Percentiles rank a stretch among this genome's conserved stretches.
Conservation (phyloP, 1,140 invertebrate genomes). For the Drosophila insularis region DNA sequence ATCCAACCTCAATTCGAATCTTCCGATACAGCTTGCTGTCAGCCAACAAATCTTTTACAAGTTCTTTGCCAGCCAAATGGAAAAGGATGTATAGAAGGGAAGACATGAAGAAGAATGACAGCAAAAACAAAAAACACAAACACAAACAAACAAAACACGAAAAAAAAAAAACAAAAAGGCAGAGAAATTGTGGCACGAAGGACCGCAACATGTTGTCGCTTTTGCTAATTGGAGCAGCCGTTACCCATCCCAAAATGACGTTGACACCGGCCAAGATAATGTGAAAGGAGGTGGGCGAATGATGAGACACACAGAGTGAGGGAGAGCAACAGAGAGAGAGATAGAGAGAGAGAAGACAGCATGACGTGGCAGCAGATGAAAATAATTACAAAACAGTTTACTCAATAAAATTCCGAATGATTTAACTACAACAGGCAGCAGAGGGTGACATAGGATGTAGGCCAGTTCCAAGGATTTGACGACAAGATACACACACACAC, state of each 20-base stretch:
- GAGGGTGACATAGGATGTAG: neutral
- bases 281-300: neutral
- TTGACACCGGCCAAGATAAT: conserved; percentile 24
- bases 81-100: neutral
- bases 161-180: neutral
- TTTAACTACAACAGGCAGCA: conserved; percentile 58
- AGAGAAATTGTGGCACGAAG: conserved; percentile 32
- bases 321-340: neutral
- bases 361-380: conserved; percentile 61
- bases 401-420: conserved; percentile 76
- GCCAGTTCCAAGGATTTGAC: conserved; percentile 23
- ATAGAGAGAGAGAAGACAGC: neutral
- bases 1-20: conserved; percentile 14
- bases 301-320: neutral
- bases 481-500: conserved; percentile 15
- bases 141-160: neutral
- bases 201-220: conserved; percentile 69
- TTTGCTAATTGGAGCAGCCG: conserved; percentile 66
- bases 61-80: neutral
- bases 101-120: neutral
- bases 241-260: conserved; percentile 21
- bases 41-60: conserved; percentile 21
- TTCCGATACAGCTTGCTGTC: conserved; percentile 13
- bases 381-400: conserved; percentile 78
- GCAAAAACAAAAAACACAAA: neutral